Conservation (phyloP, 2,113 vertebrate species). For the Coryphaenoides rupestris region DNA sequence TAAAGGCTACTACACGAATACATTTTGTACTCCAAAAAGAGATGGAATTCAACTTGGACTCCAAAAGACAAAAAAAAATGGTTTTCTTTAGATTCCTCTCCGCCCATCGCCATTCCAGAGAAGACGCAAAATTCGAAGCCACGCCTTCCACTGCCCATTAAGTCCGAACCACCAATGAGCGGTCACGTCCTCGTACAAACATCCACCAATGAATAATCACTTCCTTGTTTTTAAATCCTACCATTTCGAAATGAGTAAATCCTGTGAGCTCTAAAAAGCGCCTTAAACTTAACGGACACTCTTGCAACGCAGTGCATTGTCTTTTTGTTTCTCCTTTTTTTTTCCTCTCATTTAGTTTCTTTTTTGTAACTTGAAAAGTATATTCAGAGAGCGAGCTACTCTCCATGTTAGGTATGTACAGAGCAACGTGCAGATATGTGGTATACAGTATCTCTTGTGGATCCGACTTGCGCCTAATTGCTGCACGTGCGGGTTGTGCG, state of each 20-base stretch:
- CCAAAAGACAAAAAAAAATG: conserved; percentile 5
- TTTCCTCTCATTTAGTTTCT: conserved; percentile 42
- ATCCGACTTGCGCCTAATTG: conserved; percentile 84
- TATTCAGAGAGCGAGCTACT: conserved; percentile 92
- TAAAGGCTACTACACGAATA: conserved; percentile 24
- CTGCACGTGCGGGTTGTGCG: too few relatives aligned
- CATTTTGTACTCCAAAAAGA: conserved; percentile 38
- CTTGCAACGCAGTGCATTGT: conserved; percentile 88
- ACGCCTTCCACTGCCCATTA: not conserved
- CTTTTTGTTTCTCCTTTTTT: not conserved
- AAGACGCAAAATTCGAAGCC: conserved; percentile 31
- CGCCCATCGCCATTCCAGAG: conserved; percentile 23
- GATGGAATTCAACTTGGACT: conserved; percentile 33
- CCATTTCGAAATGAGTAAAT: conserved; percentile 66
- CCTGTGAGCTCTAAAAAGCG: conserved; percentile 97
- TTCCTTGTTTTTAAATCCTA: conserved; percentile 26
- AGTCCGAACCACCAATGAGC: conserved; percentile 20
- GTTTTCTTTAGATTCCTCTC: conserved; percentile 18
- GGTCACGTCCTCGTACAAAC: conserved; percentile 30
- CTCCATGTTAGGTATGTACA: conserved; percentile 92
- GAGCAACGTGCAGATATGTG: conserved; percentile 90
- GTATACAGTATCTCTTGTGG: conserved; percentile 85
- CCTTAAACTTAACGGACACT: conserved; percentile 98
- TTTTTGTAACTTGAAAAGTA: conserved; percentile 88
- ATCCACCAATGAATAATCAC: conserved; percentile 57